These are phyloP conservation scores for Ailurus styani DNA, from an alignment of 2,113 vertebrate species.

Conservation along the genomic window DNA sequence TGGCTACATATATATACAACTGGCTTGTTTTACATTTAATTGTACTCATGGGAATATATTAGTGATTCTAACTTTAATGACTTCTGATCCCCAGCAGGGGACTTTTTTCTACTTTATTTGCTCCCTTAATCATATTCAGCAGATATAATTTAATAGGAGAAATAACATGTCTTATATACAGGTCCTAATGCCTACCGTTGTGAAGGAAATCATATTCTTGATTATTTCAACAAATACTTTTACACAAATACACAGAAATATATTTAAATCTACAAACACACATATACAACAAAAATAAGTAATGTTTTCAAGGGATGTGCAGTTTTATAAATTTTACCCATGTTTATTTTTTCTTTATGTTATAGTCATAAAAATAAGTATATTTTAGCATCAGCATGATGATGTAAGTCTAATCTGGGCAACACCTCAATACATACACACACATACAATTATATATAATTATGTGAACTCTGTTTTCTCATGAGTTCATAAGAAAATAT, in stretches of 20 bases:
- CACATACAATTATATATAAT: not conserved
- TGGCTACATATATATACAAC: not conserved
- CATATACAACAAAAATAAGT: not conserved
- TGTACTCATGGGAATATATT: conserved; percentile 74
- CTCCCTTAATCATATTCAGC: conserved; percentile 30
- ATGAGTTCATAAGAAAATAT: not conserved
- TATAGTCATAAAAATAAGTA: not conserved
- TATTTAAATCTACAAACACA: not conserved
- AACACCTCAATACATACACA: not conserved
- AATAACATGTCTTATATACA: not conserved
- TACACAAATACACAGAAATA: not conserved
- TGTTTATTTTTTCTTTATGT: not conserved
- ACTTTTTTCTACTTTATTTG: not conserved
- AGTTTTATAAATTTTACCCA: not conserved
- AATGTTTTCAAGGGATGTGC: not conserved
- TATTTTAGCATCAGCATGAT: not conserved
- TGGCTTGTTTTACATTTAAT: conserved; percentile 73
- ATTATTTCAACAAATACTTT: not conserved
- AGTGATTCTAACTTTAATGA: conserved; percentile 71
- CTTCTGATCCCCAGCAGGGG: conserved; percentile 17
- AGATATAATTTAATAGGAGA: conserved; percentile 20
- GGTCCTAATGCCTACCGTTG: not conserved
- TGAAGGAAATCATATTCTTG: not conserved
- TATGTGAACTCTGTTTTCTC: not conserved
- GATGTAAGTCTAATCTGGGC: not conserved